phyloP scores from a whole-genome alignment of 2,888 invertebrate species.

The Tenthredo notha region DNA sequence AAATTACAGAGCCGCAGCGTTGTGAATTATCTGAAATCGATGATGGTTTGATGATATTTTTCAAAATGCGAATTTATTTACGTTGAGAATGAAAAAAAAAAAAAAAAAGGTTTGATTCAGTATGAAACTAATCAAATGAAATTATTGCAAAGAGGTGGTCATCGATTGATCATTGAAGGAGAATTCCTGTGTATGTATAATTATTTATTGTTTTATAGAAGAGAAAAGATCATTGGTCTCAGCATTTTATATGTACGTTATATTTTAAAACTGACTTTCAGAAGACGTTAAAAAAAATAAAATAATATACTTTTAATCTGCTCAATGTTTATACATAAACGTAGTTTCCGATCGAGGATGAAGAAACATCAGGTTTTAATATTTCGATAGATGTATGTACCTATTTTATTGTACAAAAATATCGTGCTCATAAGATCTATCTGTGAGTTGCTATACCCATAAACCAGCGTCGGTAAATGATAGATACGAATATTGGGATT shows the following conservation, averaged over 20 bases:
- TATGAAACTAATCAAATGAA: slow-evolving; percentile 20
- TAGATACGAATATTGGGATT: neutral
- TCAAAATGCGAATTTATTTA: neutral
- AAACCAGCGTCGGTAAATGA: neutral
- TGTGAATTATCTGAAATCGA: slow-evolving; percentile 64
- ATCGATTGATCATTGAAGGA: neutral
- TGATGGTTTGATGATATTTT: neutral
- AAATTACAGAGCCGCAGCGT: slow-evolving; percentile 63
- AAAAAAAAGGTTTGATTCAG: neutral
- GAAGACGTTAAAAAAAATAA: neutral
- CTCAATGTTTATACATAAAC: neutral
- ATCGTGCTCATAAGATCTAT: neutral
- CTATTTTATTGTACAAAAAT: neutral
- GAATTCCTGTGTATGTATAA: neutral
- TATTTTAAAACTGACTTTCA: neutral
- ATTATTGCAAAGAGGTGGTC: neutral
- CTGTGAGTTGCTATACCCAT: neutral
- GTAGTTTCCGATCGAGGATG: neutral
- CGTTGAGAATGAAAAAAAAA: neutral
- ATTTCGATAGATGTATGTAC: neutral
- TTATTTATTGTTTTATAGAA: slow-evolving; percentile 18
- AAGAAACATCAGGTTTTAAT: neutral
- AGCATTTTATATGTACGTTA: neutral
- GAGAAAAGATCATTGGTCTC: neutral
- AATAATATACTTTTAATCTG: neutral